A percentile compares a stretch with the other conserved stretches of the same genome.
These are phyloP conservation scores for Leptothorax acervorum DNA, from an alignment of 2,888 invertebrate genomes.

Conservation along the genomic window DNA sequence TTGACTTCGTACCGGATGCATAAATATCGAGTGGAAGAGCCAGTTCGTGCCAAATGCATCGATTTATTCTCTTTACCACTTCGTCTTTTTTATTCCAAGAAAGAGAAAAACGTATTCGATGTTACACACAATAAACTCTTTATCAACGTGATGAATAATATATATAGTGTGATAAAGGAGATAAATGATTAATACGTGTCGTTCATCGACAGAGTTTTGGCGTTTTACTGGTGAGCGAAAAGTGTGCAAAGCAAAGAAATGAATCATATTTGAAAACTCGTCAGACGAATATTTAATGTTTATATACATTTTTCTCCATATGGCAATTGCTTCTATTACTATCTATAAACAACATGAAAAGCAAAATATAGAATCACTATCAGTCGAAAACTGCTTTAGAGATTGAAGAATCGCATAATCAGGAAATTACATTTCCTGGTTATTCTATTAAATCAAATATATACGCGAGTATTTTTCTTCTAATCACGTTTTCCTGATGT, in stretches of 20 bases:
- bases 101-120: slow-evolving; percentile 38
- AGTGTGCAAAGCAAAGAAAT: background rate
- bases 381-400: background rate
- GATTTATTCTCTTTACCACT: slow-evolving; percentile 60
- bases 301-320: background rate
- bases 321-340: background rate
- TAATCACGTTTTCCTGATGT: background rate
- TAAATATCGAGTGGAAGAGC: slow-evolving; percentile 71
- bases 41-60: slow-evolving; percentile 68
- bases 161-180: slow-evolving; percentile 10
- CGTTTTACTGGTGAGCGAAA: background rate
- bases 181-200: slow-evolving; percentile 31
- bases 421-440: background rate
- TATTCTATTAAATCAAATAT: background rate
- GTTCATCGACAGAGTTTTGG: background rate
- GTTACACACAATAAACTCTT: background rate
- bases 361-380: background rate
- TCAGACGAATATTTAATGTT: background rate
- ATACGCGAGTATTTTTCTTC: background rate
- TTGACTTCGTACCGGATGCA: slow-evolving; percentile 63
- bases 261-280: background rate
- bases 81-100: slow-evolving; percentile 52
- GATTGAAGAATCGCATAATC: background rate
- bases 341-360: background rate
- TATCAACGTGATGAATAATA: slow-evolving; percentile 35